These are phyloP conservation scores for Manis javanica DNA, from an alignment of 2,797 vertebrate species.

Conservation along the genomic window DNA sequence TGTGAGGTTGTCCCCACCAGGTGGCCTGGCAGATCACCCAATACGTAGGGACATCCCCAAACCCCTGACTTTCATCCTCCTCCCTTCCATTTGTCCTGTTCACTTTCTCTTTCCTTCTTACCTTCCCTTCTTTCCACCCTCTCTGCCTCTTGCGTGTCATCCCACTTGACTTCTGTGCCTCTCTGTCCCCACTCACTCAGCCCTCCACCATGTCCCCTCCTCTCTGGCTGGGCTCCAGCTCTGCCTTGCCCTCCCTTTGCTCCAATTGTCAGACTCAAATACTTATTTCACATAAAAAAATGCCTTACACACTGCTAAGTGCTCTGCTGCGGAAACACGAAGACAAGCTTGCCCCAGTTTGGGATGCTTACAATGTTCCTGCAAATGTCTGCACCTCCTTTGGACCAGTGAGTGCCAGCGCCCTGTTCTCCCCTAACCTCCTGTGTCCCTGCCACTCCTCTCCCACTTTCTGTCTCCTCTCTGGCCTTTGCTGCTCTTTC, in stretches of 20 bases:
- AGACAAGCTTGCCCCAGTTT: not conserved
- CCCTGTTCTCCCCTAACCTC: not conserved
- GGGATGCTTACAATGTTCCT: not conserved
- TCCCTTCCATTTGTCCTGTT: not conserved
- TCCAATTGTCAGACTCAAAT: not conserved
- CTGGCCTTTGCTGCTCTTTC: not conserved
- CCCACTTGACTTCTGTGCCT: not conserved
- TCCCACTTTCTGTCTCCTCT: not conserved
- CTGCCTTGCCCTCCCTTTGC: not conserved
- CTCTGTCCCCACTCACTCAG: not conserved
- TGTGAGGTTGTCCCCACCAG: not conserved
- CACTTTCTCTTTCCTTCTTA: not conserved
- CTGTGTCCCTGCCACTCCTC: not conserved
- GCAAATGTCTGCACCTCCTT: not conserved
- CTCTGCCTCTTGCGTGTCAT: not conserved
- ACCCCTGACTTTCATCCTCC: too few relatives aligned
- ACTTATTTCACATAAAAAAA: not conserved
- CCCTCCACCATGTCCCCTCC: too few relatives aligned
- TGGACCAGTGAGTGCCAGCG: not conserved
- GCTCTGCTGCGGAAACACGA: not conserved
- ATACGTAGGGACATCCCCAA: not conserved
- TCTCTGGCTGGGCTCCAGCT: not conserved
- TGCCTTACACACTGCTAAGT: not conserved
- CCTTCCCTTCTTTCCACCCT: not conserved
- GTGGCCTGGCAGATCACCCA: not conserved